Conservation (phyloP, 2,113 vertebrate species). For the Stercorarius parasiticus region DNA sequence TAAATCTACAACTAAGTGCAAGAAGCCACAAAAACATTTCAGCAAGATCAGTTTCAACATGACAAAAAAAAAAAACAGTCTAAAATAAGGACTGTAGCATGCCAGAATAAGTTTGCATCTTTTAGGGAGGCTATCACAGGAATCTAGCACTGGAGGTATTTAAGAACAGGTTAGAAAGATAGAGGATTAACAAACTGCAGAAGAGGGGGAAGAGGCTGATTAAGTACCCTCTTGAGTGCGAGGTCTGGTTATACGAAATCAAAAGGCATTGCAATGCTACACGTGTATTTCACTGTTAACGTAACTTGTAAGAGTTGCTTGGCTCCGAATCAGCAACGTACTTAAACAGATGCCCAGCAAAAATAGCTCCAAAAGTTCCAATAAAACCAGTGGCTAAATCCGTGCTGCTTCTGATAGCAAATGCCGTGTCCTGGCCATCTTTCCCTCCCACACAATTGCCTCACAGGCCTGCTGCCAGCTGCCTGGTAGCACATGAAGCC, state of each 20-base stretch:
- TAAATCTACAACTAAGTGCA: background rate
- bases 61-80: background rate
- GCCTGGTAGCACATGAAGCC: background rate
- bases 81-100: rapidly evolving
- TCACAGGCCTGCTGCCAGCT: background rate
- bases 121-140: background rate
- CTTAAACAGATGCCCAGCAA: background rate
- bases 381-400: background rate
- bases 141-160: background rate
- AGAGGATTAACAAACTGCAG: background rate
- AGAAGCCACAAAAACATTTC: background rate
- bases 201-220: background rate
- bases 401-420: background rate
- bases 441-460: background rate
- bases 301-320: background rate
- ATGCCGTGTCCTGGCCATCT: background rate
- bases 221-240: background rate
- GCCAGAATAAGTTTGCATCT: background rate
- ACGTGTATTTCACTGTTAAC: background rate
- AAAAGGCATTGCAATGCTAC: background rate
- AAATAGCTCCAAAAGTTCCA: conserved; percentile 7
- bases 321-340: background rate
- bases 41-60: background rate
- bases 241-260: background rate
- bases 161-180: background rate